A percentile compares a stretch with the other conserved stretches of the same genome.
These are phyloP conservation scores for Porites lutea DNA, from an alignment of 64 coral and sea anemone genomes.

Conservation along the genomic window DNA sequence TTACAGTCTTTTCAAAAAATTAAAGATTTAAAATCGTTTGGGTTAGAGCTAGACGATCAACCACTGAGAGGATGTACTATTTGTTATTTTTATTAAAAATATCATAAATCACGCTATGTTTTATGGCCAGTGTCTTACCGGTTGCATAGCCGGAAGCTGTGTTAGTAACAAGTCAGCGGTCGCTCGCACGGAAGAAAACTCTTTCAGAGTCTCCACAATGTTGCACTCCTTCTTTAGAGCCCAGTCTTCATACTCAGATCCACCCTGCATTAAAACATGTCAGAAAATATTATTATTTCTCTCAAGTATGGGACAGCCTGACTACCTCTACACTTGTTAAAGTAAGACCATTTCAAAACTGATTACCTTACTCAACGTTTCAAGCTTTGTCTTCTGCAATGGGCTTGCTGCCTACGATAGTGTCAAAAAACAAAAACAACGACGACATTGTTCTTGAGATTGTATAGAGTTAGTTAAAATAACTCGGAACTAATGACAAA, in stretches of 20 bases:
- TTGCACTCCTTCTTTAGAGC: constrained; percentile 48
- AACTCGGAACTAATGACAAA: too few species aligned
- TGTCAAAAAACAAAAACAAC: too few species aligned
- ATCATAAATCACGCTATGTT: too few species aligned
- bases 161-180: constrained; percentile 69
- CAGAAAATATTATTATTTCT: not conserved
- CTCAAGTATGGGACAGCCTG: not conserved
- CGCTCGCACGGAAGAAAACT: constrained; percentile 58
- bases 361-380: constrained; percentile 21
- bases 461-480: too few species aligned
- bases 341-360: too few species aligned
- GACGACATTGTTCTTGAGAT: too few species aligned
- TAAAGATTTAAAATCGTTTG: too few species aligned
- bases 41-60: too few species aligned
- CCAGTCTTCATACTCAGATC: constrained; percentile 74
- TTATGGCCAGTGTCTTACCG: constrained; percentile 8
- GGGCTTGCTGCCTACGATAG: constrained; percentile 19
- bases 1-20: too few species aligned
- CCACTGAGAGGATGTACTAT: too few species aligned
- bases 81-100: too few species aligned
- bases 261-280: constrained; percentile 36
- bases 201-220: constrained; percentile 55
- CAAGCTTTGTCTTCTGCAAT: constrained; percentile 17
- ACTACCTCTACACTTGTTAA: too few species aligned
- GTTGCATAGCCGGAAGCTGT: constrained; percentile 76